These are phyloP conservation scores for Paralvinella palmiformis DNA, from an alignment of 1,140 invertebrate species.

Conservation along the genomic window DNA sequence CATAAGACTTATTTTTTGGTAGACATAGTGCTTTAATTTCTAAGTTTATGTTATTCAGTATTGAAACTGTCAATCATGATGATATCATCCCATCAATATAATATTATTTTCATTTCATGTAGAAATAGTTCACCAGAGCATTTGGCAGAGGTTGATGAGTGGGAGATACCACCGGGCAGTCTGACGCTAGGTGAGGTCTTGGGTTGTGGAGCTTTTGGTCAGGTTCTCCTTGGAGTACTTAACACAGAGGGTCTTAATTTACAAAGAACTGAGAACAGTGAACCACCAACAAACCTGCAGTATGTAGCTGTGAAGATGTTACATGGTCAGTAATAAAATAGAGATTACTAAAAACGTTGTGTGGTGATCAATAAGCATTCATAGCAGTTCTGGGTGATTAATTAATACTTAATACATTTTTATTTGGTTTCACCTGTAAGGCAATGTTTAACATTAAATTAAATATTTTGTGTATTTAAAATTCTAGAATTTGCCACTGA, in stretches of 20 bases:
- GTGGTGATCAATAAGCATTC: not conserved
- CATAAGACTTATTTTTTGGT: not conserved
- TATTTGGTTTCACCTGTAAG: not conserved
- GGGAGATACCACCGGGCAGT: not conserved
- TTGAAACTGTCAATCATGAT: no score
- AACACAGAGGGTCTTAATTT: not conserved
- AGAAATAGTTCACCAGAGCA: not conserved
- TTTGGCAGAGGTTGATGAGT: not conserved
- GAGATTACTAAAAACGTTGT: not conserved
- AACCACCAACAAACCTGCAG: not conserved
- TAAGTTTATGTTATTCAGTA: not conserved
- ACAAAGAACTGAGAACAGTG: not conserved
- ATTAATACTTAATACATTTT: not conserved
- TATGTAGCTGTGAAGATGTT: not conserved
- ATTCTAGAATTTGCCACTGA: slow-evolving; percentile 46
- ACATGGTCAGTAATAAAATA: not conserved
- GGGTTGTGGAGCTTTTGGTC: not conserved
- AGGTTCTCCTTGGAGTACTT: not conserved
- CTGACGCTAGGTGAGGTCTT: not conserved
- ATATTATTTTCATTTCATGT: not conserved
- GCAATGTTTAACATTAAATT: not conserved
- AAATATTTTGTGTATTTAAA: not conserved
- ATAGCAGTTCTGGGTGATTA: not conserved
- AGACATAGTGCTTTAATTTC: not conserved
- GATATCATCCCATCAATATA: not conserved